Base-by-base conservation (phyloP, 2,888 invertebrate species). In the Heterodera filipjevi region DNA sequence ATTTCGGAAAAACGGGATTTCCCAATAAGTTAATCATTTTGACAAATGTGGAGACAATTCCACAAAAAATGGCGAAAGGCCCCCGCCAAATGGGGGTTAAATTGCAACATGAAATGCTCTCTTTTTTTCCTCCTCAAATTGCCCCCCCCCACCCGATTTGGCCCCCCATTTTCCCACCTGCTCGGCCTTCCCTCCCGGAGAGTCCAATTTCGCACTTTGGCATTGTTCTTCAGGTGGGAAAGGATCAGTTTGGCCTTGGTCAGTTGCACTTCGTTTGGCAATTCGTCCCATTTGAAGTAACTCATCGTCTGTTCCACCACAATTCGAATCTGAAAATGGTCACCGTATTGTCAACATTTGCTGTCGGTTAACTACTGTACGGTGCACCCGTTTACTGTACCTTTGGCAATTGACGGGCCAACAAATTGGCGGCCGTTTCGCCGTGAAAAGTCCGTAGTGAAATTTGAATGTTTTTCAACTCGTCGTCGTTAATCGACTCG, bases 141-240 rank as follows among this genome's bases (percentile, higher is more conserved):
- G 44, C 12, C n/a, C n/a, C n/a, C n/a, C n/a, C n/a, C n/a, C n/a
- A n/a, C n/a, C n/a, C n/a, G n/a, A n/a, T n/a, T n/a, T n/a, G n/a
- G n/a, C n/a, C 1, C 39, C 39, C 39, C 53, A 22, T 59, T 27
- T 59, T n/a, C 1, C 27, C 10, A 87, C 86, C 87, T 78, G 78
- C 88, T 87, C 30, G 88, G 87, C 68, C 87, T 76, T 35, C 89
- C 89, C 76, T 89, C 89, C 33, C 88, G 80, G 53, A 89, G 81
- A 0, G 89, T 89, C 89, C 89, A 89, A 77, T 89, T 89, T 59
- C 89, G 83, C 44, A 89, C 89, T 79, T 89, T 89, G 30, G 89
- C 87, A 76, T 89, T 89, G 82, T 89, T 89, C 79, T 89, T 89
- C 77, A 89, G 82, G 81, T 89, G 89, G 71, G 84, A 78, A 32